Conservation (phyloP, 2,797 vertebrate species). For the Etheostoma nigrum region DNA sequence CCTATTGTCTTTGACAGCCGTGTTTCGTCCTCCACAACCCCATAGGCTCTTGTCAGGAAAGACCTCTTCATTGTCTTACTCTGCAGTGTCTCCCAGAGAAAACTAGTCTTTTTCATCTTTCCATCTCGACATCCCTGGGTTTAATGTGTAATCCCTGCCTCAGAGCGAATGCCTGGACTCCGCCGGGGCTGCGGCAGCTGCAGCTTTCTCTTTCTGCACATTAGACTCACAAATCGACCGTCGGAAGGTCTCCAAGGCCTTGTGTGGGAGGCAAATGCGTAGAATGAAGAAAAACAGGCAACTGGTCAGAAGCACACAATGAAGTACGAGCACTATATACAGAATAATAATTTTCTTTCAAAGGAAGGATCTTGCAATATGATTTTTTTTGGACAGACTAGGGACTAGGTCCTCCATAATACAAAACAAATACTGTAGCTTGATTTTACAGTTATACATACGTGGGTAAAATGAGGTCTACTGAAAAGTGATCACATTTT, state of each 20-base stretch:
- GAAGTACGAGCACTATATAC: slow-evolving; percentile 25
- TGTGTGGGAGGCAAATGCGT: slow-evolving; percentile 51
- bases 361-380: background rate
- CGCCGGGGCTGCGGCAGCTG: slow-evolving; percentile 59
- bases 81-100: slow-evolving; percentile 52
- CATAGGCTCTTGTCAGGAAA: slow-evolving; percentile 57
- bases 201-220: slow-evolving; percentile 68
- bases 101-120: slow-evolving; percentile 55
- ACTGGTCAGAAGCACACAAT: slow-evolving; percentile 34
- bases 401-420: background rate
- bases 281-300: slow-evolving; percentile 61
- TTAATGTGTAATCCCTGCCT: slow-evolving; percentile 73
- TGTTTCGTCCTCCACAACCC: slow-evolving; percentile 41
- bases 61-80: slow-evolving; percentile 49
- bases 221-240: slow-evolving; percentile 78
- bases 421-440: background rate
- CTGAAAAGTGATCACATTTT: background rate
- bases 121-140: slow-evolving; percentile 58
- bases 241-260: slow-evolving; percentile 57
- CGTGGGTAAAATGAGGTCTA: background rate
- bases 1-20: slow-evolving; percentile 31
- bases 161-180: slow-evolving; percentile 38
- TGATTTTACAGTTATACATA: background rate
- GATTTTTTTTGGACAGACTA: background rate
- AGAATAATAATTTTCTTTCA: slow-evolving; percentile 5